Evolutionary conservation across 2,113 vertebrate species (phyloP).

Genomic region (Apteryx owenii): DNA sequence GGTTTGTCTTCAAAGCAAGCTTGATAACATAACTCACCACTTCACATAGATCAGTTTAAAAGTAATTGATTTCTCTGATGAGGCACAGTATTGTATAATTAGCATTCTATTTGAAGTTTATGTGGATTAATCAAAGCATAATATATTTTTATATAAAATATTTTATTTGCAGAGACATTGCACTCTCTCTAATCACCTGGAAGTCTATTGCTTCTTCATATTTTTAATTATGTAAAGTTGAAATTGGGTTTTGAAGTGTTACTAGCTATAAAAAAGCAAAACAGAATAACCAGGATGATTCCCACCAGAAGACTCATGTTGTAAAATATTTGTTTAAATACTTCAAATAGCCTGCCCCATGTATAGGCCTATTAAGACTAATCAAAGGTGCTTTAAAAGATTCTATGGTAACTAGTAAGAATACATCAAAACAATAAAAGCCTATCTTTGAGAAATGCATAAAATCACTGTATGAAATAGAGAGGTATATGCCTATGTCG

Average conservation of each 20-base stretch:
- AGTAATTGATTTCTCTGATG: slow-evolving; percentile 59
- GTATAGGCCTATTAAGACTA: background rate
- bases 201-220: background rate
- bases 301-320: background rate
- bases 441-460: background rate
- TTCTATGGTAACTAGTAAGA: background rate
- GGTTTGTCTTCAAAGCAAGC: slow-evolving; percentile 54
- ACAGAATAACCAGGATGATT: background rate
- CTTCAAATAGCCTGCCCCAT: background rate
- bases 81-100: slow-evolving; percentile 45
- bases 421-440: background rate
- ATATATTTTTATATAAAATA: background rate
- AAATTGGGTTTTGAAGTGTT: background rate
- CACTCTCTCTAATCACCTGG: background rate
- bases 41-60: slow-evolving; percentile 58
- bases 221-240: background rate
- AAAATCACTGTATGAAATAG: background rate
- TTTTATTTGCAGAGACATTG: background rate
- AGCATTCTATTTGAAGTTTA: slow-evolving; percentile 48
- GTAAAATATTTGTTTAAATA: background rate
- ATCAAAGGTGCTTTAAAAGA: background rate
- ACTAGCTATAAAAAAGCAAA: background rate
- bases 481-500: background rate
- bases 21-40: slow-evolving; percentile 27
- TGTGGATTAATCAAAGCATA: slow-evolving; percentile 47